These are phyloP conservation scores for Diadumene lineata DNA, from an alignment of 92 coral and sea anemone species.

Conservation along the genomic window DNA sequence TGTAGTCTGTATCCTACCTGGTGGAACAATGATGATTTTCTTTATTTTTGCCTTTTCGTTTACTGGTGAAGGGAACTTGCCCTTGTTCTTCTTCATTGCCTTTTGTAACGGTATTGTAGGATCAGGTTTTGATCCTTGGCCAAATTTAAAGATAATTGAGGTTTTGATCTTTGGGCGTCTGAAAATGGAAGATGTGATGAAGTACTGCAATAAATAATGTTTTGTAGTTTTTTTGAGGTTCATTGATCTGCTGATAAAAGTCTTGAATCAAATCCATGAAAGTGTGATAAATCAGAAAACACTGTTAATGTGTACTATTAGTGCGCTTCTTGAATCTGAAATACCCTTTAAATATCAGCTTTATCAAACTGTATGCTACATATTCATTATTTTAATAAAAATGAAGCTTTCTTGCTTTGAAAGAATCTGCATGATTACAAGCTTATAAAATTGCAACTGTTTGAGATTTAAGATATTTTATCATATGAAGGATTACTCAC, in stretches of 20 bases:
- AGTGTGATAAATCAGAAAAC: too few species aligned
- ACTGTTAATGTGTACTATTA: not conserved
- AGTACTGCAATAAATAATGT: too few species aligned
- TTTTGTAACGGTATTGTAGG: constrained; percentile 79
- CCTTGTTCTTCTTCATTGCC: constrained; percentile 56
- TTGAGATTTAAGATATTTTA: too few species aligned
- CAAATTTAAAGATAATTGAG: constrained; percentile 61
- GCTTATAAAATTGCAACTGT: too few species aligned
- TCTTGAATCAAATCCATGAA: not conserved
- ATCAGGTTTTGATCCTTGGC: constrained; percentile 75
- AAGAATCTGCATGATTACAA: too few species aligned
- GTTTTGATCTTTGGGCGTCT: constrained; percentile 46
- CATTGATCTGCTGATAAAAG: too few species aligned
- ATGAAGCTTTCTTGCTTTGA: too few species aligned
- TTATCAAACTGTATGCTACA: too few species aligned
- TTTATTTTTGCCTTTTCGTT: constrained; percentile 59
- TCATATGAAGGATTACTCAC: not conserved
- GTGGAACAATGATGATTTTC: constrained; percentile 60
- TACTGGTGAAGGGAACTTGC: constrained; percentile 67
- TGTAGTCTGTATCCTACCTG: constrained; percentile 50
- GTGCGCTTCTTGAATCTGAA: not conserved
- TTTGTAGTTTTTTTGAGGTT: too few species aligned
- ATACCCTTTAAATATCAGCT: not conserved
- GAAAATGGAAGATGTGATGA: not conserved
- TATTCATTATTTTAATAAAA: too few species aligned